Conservation (phyloP, 2,888 invertebrate genomes). For the Blastobasis lacticolella region DNA sequence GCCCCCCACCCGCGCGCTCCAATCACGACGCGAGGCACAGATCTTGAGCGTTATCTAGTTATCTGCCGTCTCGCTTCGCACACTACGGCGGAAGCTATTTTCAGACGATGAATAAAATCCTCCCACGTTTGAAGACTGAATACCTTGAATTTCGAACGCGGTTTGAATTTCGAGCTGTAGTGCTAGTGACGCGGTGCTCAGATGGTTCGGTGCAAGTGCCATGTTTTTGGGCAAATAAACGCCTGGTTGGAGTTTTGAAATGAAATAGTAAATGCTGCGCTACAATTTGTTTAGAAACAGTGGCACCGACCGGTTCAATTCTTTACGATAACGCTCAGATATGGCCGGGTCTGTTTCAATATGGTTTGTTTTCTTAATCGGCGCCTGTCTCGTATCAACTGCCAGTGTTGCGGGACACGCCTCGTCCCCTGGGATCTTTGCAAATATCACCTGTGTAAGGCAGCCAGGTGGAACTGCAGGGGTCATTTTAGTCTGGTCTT, state of each 20-base stretch:
- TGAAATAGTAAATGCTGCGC: too few species aligned
- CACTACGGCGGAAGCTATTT: conserved; percentile 45
- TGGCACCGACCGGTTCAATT: conserved; percentile 32
- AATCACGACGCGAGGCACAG: conserved; percentile 63
- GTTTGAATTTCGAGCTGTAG: too few species aligned
- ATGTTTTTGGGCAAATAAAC: too few species aligned
- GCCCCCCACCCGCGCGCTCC: conserved; percentile 52
- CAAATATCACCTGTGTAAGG: conserved; percentile 8
- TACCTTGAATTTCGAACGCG: too few species aligned
- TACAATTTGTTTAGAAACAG: conserved; percentile 14
- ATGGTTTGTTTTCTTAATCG: conserved; percentile 58
- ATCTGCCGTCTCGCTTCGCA: conserved; percentile 69
- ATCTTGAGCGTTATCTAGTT: conserved; percentile 74
- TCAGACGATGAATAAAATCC: conserved; percentile 36
- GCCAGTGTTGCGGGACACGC: conserved; percentile 22
- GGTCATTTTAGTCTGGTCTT: conserved; percentile 33
- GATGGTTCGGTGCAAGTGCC: too few species aligned
- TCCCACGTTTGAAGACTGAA: too few species aligned
- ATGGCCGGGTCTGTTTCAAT: conserved; percentile 37
- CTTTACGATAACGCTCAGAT: conserved; percentile 41
- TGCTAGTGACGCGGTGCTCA: too few species aligned
- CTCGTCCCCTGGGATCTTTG: conserved; percentile 13
- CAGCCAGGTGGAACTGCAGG: conserved; percentile 24
- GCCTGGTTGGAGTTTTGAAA: too few species aligned
- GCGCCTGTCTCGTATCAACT: conserved; percentile 37